These are phyloP conservation scores for Phrynocephalus guinanensis DNA, from an alignment of 2,797 vertebrate species.

Conservation along the genomic window DNA sequence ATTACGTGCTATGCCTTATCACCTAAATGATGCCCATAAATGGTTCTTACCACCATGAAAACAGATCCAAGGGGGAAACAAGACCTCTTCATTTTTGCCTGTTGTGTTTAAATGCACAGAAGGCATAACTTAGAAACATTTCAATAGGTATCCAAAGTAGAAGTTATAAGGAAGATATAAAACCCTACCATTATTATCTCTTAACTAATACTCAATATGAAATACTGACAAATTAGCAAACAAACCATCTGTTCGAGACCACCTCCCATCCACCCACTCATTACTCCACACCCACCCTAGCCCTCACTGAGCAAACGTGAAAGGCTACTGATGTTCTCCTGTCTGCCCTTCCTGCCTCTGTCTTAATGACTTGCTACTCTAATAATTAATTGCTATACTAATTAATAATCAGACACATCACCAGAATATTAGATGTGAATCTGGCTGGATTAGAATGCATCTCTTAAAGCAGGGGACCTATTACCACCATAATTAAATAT, in stretches of 20 bases:
- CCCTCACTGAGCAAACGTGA: slow-evolving; percentile 5
- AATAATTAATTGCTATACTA: slow-evolving; percentile 33
- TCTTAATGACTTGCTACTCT: slow-evolving; percentile 22
- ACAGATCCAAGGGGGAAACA: neutral
- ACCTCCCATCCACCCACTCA: slow-evolving; percentile 12
- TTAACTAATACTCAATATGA: slow-evolving; percentile 58
- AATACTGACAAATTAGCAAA: slow-evolving; percentile 47
- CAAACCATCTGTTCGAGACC: slow-evolving; percentile 21
- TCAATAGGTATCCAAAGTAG: slow-evolving; percentile 50
- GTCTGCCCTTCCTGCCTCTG: slow-evolving; percentile 11
- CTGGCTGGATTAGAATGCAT: neutral
- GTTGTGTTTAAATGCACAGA: neutral
- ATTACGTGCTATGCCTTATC: neutral
- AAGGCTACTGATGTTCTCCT: neutral
- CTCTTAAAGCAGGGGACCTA: neutral
- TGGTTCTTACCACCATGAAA: neutral
- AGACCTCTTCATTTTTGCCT: neutral
- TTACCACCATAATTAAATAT: neutral
- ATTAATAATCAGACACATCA: slow-evolving; percentile 34
- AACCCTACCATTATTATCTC: slow-evolving; percentile 45
- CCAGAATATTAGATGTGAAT: neutral
- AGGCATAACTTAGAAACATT: slow-evolving; percentile 52
- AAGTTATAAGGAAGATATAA: slow-evolving; percentile 33
- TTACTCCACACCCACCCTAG: neutral
- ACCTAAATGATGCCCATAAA: neutral